phyloP scores from a whole-genome alignment of 2,888 invertebrate species.

The Mythimna ferrago region DNA sequence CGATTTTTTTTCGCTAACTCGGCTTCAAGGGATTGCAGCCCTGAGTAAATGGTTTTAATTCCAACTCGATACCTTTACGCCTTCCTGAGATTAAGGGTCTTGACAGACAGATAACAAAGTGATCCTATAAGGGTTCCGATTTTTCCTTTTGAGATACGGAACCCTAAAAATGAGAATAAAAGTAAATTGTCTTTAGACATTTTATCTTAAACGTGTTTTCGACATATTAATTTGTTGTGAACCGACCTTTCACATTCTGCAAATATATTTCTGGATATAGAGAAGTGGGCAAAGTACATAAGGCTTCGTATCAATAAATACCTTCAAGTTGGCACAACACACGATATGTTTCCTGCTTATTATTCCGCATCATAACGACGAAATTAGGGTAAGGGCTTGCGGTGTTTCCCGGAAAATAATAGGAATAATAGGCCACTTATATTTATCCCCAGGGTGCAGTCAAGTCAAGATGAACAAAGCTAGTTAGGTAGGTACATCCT shows the following conservation, averaged over 20 bases:
- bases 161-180: too few relatives aligned
- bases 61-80: too few relatives aligned
- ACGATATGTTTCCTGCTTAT: slow-evolving; percentile 19
- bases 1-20: too few relatives aligned
- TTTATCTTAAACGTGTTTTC: background rate
- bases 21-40: too few relatives aligned
- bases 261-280: background rate
- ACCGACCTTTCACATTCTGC: background rate
- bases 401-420: slow-evolving; percentile 41
- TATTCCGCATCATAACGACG: slow-evolving; percentile 45
- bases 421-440: slow-evolving; percentile 40
- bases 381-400: slow-evolving; percentile 40
- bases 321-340: background rate
- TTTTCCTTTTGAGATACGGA: too few relatives aligned
- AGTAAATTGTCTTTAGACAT: too few relatives aligned
- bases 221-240: background rate
- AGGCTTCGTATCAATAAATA: slow-evolving; percentile 3
- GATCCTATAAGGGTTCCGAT: too few relatives aligned
- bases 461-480: slow-evolving; percentile 21
- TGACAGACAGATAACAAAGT: too few relatives aligned
- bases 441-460: slow-evolving; percentile 32
- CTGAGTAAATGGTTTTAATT: too few relatives aligned
- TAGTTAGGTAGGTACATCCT: background rate
- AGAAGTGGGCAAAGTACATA: background rate
- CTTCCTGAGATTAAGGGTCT: too few relatives aligned